A percentile compares a stretch with the other conserved stretches of the same genome.
phyloP scores from a whole-genome alignment of 2,113 vertebrate genomes.

The Glareola pratincola region DNA sequence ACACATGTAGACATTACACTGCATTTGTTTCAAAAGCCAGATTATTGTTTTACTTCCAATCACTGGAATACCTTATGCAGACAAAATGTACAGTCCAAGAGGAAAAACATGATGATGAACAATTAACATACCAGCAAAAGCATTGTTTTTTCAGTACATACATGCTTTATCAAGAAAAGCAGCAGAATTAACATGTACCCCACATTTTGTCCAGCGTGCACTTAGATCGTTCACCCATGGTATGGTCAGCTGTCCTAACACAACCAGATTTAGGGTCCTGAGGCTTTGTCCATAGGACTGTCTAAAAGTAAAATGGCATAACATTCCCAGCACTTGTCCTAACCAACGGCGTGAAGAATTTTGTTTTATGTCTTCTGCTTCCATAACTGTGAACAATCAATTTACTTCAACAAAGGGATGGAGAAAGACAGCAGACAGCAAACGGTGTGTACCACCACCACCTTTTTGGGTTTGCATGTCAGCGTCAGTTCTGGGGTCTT shows the following conservation, averaged over 20 bases:
- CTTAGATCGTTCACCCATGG: background rate
- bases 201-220: background rate
- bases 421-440: background rate
- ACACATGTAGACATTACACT: background rate
- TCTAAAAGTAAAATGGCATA: background rate
- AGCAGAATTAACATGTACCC: background rate
- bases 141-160: background rate
- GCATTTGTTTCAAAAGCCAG: background rate
- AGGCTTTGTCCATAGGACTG: background rate
- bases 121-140: background rate
- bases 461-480: background rate
- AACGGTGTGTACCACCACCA: background rate
- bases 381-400: background rate
- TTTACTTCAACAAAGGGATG: background rate
- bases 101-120: background rate
- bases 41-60: background rate
- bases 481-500: background rate
- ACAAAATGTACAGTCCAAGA: background rate
- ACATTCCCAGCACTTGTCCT: background rate
- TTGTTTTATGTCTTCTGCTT: background rate
- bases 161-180: background rate
- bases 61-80: background rate
- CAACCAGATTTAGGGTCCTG: background rate
- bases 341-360: background rate
- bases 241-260: background rate